Evolutionary conservation across 2,113 vertebrate species (phyloP).

Genomic region (Xyliphius kryptos): DNA sequence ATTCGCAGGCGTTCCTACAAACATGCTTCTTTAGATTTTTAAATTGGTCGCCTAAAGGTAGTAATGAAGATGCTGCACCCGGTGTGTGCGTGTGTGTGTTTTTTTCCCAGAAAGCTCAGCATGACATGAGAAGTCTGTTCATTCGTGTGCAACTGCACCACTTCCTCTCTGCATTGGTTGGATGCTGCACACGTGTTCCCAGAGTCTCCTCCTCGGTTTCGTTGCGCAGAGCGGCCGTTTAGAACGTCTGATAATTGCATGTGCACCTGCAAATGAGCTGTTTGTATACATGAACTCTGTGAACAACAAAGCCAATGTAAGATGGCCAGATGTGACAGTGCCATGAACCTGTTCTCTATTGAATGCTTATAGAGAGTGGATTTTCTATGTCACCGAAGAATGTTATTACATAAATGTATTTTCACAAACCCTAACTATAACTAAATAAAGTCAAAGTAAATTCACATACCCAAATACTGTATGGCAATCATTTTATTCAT

Average conservation of each 20-base stretch:
- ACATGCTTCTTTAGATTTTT: too few species aligned
- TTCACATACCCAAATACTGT: too few species aligned
- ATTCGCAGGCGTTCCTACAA: too few species aligned
- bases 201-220: slow-evolving; percentile 19
- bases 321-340: not conserved
- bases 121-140: slow-evolving; percentile 37
- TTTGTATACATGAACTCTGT: slow-evolving; percentile 6
- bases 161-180: slow-evolving; percentile 64
- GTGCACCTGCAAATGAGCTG: slow-evolving; percentile 3
- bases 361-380: too few species aligned
- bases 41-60: too few species aligned
- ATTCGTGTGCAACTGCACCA: slow-evolving; percentile 51
- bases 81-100: not conserved
- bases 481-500: too few species aligned
- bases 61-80: too few species aligned
- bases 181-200: slow-evolving; percentile 63
- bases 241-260: slow-evolving; percentile 14
- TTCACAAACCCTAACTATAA: too few species aligned
- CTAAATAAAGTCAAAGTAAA: too few species aligned
- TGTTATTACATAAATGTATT: too few species aligned
- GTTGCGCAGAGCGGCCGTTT: slow-evolving; percentile 15
- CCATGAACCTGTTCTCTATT: too few species aligned
- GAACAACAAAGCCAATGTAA: not conserved
- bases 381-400: too few species aligned
- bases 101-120: slow-evolving; percentile 7